Evolutionary conservation across 2,888 invertebrate genomes (phyloP).

Genomic region (Zaprionus bogoriensis): DNA sequence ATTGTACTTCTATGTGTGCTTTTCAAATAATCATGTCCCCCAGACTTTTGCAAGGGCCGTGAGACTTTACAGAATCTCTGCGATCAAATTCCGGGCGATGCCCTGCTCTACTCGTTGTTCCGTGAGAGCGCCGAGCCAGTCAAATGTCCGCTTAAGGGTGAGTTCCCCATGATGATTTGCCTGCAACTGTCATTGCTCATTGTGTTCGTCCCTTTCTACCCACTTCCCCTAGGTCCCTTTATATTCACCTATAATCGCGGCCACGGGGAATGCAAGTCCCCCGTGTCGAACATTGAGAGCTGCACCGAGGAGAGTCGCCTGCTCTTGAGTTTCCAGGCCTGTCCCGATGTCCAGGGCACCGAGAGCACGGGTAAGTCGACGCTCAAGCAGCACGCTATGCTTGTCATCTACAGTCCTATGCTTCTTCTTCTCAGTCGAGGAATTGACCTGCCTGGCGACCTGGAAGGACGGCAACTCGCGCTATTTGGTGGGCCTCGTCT

Average conservation of each 20-base stretch:
- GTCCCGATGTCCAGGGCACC: conserved; percentile 94
- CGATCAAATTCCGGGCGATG: conserved; percentile 94
- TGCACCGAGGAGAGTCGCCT: conserved; percentile 96
- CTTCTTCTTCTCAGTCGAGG: conserved; percentile 88
- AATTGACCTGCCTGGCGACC: conserved; percentile 93
- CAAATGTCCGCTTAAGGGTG: conserved; percentile 89
- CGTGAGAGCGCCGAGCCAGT: conserved; percentile 93
- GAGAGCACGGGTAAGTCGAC: conserved; percentile 92
- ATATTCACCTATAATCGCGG: conserved; percentile 96
- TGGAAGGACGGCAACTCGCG: conserved; percentile 97
- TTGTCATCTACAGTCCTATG: not conserved
- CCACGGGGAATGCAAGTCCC: conserved; percentile 94
- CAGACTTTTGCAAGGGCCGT: conserved; percentile 83
- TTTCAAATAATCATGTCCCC: conserved; percentile 83
- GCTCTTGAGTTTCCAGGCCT: conserved; percentile 95
- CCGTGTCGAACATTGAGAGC: conserved; percentile 95
- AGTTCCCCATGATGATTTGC: conserved; percentile 18
- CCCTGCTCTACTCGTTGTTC: conserved; percentile 94
- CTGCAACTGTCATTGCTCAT: not conserved
- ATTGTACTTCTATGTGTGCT: conserved; percentile 79
- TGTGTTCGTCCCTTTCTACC: not conserved
- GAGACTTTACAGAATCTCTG: conserved; percentile 92
- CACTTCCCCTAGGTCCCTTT: conserved; percentile 85
- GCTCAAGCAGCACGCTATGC: not conserved
- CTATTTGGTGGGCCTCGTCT: conserved; percentile 94